Percentiles rank a stretch among this genome's conserved stretches.
Conservation (phyloP, 2,888 invertebrate genomes). For the Xanthostigma xanthostigma region DNA sequence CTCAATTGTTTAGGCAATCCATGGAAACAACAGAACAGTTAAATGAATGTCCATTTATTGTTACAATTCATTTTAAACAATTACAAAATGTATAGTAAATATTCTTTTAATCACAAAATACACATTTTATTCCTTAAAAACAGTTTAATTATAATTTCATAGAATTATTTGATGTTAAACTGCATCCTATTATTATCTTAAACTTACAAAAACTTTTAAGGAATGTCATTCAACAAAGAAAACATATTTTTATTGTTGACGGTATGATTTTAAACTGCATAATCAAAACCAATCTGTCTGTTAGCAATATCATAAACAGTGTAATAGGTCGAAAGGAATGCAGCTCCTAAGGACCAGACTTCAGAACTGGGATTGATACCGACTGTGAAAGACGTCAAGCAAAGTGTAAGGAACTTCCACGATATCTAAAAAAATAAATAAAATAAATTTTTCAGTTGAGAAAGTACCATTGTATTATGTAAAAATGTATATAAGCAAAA, state of each 20-base stretch:
- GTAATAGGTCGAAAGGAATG: conserved; percentile 32
- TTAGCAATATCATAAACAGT: conserved; percentile 30
- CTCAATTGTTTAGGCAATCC: conserved; percentile 79
- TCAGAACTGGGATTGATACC: conserved; percentile 8
- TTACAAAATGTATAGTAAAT: no score
- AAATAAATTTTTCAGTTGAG: conserved; percentile 2
- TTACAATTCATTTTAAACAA: conserved; percentile 4
- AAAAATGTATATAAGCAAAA: conserved; percentile 1
- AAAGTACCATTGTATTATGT: neutral
- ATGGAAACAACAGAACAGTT: conserved; percentile 24
- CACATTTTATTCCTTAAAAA: no score
- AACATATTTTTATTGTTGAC: no score
- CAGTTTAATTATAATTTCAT: no score
- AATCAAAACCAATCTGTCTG: conserved; percentile 27
- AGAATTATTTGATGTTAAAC: no score
- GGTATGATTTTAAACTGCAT: conserved; percentile 18
- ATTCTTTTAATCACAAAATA: no score
- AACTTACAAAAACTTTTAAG: no score
- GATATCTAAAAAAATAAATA: conserved; percentile 23
- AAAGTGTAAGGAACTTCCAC: conserved; percentile 22
- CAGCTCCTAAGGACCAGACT: conserved; percentile 31
- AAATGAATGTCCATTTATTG: conserved; percentile 26
- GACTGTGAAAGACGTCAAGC: conserved; percentile 30
- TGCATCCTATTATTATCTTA: no score
- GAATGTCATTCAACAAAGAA: no score